phyloP scores from a whole-genome alignment of 2,888 invertebrate genomes.

The Conops quadrifasciatus region DNA sequence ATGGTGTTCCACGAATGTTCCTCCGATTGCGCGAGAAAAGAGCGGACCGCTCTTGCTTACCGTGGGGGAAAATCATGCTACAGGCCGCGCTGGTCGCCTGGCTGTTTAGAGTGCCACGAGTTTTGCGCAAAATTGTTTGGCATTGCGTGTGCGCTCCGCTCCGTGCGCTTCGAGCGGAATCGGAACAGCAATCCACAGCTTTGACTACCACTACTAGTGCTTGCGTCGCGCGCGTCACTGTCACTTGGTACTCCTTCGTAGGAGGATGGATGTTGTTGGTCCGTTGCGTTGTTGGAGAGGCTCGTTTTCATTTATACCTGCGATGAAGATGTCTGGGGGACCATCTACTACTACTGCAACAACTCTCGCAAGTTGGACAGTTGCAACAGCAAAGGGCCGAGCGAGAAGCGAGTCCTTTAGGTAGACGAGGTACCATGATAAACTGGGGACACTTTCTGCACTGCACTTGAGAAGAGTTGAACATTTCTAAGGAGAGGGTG shows the following conservation, averaged over 20 bases:
- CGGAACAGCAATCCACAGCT: background rate
- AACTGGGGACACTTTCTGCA: background rate
- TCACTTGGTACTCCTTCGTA: background rate
- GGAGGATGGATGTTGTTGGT: background rate
- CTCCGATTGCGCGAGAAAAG: conserved; percentile 26
- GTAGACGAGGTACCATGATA: background rate
- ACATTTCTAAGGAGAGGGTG: background rate
- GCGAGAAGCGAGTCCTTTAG: too few species aligned
- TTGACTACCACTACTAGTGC: too few species aligned
- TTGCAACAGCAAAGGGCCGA: too few species aligned
- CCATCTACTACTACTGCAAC: too few species aligned
- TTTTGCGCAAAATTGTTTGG: conserved; percentile 61
- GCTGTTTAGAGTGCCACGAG: conserved; percentile 64
- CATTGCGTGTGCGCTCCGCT: conserved; percentile 36
- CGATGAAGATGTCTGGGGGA: too few species aligned
- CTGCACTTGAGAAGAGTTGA: background rate
- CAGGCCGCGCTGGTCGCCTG: conserved; percentile 56
- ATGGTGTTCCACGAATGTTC: conserved; percentile 43
- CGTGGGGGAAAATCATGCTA: conserved; percentile 38
- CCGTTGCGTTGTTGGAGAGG: too few species aligned
- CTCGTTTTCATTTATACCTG: background rate
- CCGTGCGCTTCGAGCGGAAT: conserved; percentile 22
- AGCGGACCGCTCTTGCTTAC: background rate
- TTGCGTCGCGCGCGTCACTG: background rate
- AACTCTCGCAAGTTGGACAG: too few species aligned